Conservation (phyloP, 2,888 invertebrate genomes). For the Eudemis profundana region DNA sequence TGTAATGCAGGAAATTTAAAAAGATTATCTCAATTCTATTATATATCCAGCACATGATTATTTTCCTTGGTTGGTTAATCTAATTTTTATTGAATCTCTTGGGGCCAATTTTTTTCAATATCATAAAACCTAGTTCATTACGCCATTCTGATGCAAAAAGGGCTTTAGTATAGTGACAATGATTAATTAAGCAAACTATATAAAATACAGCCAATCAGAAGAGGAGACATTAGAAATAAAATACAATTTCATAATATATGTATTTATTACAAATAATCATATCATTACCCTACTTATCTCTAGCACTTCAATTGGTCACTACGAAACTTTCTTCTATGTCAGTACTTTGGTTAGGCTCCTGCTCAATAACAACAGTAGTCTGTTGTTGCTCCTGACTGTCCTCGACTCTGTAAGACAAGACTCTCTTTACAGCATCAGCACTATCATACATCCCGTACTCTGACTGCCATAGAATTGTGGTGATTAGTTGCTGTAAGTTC, state of each 20-base stretch:
- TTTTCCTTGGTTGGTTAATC: not conserved
- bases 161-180: no score
- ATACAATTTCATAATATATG: no score
- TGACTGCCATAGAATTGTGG: constrained; percentile 79
- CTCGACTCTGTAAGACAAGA: constrained; percentile 66
- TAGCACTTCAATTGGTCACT: constrained; percentile 1
- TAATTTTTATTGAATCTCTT: no score
- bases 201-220: no score
- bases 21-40: not conserved
- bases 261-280: constrained; percentile 5
- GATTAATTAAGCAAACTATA: no score
- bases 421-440: constrained; percentile 72
- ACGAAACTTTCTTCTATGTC: constrained; percentile 25
- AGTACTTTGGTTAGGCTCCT: constrained; percentile 37
- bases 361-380: constrained; percentile 16
- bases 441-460: constrained; percentile 77
- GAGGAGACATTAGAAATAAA: no score
- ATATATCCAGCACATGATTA: no score
- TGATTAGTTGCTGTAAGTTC: constrained; percentile 76
- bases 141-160: no score
- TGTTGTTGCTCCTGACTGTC: constrained; percentile 36
- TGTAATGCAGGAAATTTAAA: constrained; percentile 14
- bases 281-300: not conserved
- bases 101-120: no score
- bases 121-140: no score